A percentile compares a stretch with the other conserved stretches of the same genome.
Conservation (phyloP, 2,888 invertebrate genomes). For the Artemia sinica region DNA sequence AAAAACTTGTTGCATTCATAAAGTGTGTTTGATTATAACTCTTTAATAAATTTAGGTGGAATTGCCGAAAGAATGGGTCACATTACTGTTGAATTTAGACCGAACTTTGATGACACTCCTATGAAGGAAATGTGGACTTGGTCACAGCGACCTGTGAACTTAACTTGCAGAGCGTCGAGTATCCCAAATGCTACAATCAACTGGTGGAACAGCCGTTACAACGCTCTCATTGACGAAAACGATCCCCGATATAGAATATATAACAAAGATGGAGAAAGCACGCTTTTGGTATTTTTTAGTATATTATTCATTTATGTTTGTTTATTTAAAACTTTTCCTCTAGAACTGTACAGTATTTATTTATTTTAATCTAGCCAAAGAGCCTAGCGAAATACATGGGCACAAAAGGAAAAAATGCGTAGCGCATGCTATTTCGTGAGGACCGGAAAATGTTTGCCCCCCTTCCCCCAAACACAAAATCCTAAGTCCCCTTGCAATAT, state of each 20-base stretch:
- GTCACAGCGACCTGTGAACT: constrained; percentile 59
- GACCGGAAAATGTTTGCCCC: too few species aligned
- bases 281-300: constrained; percentile 34
- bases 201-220: constrained; percentile 43
- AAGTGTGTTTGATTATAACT: too few species aligned
- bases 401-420: too few species aligned
- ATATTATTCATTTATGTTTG: too few species aligned
- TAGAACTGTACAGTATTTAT: too few species aligned
- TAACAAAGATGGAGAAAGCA: constrained; percentile 52
- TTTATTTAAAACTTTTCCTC: too few species aligned
- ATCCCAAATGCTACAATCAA: constrained; percentile 80
- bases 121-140: constrained; percentile 56
- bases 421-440: too few species aligned
- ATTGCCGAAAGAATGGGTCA: constrained; percentile 59
- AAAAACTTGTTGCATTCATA: too few species aligned
- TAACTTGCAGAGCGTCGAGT: constrained; percentile 67
- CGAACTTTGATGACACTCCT: constrained; percentile 54
- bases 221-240: constrained; percentile 30
- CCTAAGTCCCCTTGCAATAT: too few species aligned
- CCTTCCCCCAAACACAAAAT: too few species aligned
- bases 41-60: constrained; percentile 38
- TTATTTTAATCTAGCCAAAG: too few species aligned
- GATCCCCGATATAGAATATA: constrained; percentile 41
- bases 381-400: too few species aligned
- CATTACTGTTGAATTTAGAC: constrained; percentile 60